These are phyloP conservation scores for Beaufortia kweichowensis DNA, from an alignment of 2,113 vertebrate species.

Conservation along the genomic window DNA sequence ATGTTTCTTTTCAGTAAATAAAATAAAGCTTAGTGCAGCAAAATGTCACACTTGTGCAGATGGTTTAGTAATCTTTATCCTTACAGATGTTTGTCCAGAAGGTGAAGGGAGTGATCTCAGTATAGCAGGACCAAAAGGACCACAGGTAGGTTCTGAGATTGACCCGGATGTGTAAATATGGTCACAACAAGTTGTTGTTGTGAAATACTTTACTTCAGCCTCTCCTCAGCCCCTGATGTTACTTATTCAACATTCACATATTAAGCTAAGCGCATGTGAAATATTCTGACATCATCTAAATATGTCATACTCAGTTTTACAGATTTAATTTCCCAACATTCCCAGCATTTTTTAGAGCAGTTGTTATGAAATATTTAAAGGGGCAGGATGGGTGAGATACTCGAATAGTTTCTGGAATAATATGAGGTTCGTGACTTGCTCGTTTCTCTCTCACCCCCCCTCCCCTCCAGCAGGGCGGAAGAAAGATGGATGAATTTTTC, in stretches of 20 bases:
- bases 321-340: not conserved
- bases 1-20: too few species aligned
- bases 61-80: not conserved
- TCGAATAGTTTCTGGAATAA: constrained; percentile 19
- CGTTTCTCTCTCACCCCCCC: not conserved
- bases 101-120: not conserved
- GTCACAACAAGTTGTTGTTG: too few species aligned
- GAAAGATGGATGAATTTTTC: constrained; percentile 38
- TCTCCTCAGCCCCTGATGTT: not conserved
- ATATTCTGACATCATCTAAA: not conserved
- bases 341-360: not conserved
- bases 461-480: constrained; percentile 26
- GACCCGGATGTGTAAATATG: too few species aligned
- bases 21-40: not conserved
- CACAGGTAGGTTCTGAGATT: too few species aligned
- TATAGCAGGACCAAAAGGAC: not conserved
- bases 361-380: constrained; percentile 27
- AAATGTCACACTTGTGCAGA: not conserved
- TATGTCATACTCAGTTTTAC: not conserved
- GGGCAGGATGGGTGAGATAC: constrained; percentile 14
- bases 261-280: not conserved
- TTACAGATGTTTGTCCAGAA: constrained; percentile 2
- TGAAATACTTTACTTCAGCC: too few species aligned
- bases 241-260: not conserved
- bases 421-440: constrained; percentile 25